Evolutionary conservation across 1,140 invertebrate genomes (phyloP), one percentile per base, ranked within the genome.

Genomic region (Tetramorium simillimum): DNA sequence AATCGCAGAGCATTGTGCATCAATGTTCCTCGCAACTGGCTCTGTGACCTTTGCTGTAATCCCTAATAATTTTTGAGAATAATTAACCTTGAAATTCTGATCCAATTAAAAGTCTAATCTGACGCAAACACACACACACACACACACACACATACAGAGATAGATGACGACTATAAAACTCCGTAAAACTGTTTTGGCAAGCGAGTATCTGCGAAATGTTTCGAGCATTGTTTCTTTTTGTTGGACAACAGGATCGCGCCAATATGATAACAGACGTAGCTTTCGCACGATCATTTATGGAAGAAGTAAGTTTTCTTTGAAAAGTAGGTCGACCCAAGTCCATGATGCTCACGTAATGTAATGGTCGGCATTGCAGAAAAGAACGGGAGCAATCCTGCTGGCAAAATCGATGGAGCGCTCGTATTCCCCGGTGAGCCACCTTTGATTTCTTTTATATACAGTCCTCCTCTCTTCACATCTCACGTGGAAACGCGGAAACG

Each of bases 361-460:
- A 90, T 86, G 69, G 81, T 58, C 37, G 76, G 37, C 24, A 33
- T 53, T 37, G 49, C 49, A 46, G 28, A 87, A 65, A 77, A 78
- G 28, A 72, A 92, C 82, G 84, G 78, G 87, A 89, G 73, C 86
- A 73, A 92, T 91, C 85, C 87, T 77, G 53, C 76, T 88, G 82
- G 87, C 51, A 82, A 92, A 92, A 92, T 92, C 91, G 88, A 92
- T 92, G 70, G 89, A 92, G 87, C 91, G 60, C 62, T 40, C 18
- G 51, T 67, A 81, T 86, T 87, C 84, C 85, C 85, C 86, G 77
- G 65, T 72, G 53, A 46, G 69, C 69, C 28, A 62, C 63, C 88
- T 82, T 77, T 78, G 46, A 80, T 73, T 72, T 33, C 49, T 82
- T 46, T 16, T 72, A 77, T 84, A 82, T 78, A 58, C 43, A 60